Conservation (phyloP, 2,888 invertebrate genomes). For the Microchrysa polita region DNA sequence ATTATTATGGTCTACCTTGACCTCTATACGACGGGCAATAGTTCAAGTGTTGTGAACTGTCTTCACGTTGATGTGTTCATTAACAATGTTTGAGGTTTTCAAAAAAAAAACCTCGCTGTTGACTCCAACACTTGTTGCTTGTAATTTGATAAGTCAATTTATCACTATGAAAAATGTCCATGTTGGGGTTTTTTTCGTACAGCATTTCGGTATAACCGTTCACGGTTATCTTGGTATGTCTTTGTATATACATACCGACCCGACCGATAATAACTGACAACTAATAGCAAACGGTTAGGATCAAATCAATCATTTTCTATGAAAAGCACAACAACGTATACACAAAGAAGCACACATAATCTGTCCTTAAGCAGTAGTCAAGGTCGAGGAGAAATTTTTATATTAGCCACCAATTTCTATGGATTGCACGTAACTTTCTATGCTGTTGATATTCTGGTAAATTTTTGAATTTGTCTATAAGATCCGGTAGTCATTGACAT, state of each 20-base stretch:
- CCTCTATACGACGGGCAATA: constrained; percentile 27
- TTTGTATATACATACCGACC: too few species aligned
- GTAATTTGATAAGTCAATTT: background rate
- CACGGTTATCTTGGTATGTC: too few species aligned
- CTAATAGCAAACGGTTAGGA: too few species aligned
- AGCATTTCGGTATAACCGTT: too few species aligned
- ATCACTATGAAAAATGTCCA: background rate
- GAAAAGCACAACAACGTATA: too few species aligned
- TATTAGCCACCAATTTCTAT: too few species aligned
- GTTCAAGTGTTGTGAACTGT: constrained; percentile 27
- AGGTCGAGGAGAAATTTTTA: too few species aligned
- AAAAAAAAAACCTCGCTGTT: background rate
- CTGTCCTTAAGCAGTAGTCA: too few species aligned
- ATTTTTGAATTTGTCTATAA: background rate
- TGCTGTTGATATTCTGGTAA: background rate
- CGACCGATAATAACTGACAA: too few species aligned
- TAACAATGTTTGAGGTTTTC: background rate
- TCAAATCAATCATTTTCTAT: constrained; percentile 1
- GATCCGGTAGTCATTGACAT: too few species aligned
- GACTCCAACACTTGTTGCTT: background rate
- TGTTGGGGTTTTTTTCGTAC: too few species aligned
- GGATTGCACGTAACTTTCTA: background rate
- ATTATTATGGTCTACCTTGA: constrained; percentile 23
- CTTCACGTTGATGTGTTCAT: background rate
- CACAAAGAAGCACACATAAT: too few species aligned